Evolutionary conservation across 2,797 vertebrate genomes (phyloP).

Genomic region (Ceryle rudis): DNA sequence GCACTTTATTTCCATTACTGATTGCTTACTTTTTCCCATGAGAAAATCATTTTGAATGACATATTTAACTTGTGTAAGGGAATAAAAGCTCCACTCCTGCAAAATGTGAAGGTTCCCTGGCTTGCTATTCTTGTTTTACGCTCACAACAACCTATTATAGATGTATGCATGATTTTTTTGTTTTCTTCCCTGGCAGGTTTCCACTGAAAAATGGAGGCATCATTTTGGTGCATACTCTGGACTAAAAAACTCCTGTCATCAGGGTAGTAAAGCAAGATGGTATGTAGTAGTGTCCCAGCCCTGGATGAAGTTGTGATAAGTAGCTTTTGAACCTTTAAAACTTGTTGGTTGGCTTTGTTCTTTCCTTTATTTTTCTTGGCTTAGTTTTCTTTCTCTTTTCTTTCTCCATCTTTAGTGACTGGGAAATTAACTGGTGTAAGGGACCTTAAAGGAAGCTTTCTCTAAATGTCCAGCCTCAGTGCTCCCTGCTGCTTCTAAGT

Average conservation of each 20-base stretch:
- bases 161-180: background rate
- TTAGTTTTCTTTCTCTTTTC: background rate
- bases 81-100: background rate
- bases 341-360: background rate
- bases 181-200: background rate
- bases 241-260: constrained; percentile 78
- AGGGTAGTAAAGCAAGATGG: constrained; percentile 47
- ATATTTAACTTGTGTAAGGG: background rate
- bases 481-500: background rate
- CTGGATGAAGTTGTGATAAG: constrained; percentile 70
- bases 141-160: background rate
- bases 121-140: background rate
- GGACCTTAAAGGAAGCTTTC: background rate
- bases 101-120: constrained; percentile 8
- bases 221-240: constrained; percentile 78
- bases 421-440: background rate
- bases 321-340: background rate
- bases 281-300: constrained; percentile 26
- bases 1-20: background rate
- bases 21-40: constrained; percentile 34
- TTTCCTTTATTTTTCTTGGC: background rate
- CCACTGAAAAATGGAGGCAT: background rate
- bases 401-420: background rate
- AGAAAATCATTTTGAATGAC: constrained; percentile 11
- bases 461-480: background rate